phyloP scores from a whole-genome alignment of 2,888 invertebrate genomes.

The Ecdyonurus torrentis region DNA sequence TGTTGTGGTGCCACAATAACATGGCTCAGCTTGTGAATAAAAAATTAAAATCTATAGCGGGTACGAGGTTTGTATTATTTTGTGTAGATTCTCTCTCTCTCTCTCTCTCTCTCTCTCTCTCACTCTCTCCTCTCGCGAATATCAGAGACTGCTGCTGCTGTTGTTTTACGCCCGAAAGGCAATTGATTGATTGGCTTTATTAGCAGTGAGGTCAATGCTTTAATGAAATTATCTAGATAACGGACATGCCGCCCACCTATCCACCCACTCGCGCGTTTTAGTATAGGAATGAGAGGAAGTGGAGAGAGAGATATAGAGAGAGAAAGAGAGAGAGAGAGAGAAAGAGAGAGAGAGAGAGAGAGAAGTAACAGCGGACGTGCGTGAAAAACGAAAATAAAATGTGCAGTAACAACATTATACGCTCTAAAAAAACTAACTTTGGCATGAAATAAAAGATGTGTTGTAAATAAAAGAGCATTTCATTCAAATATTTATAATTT shows the following conservation, averaged over 20 bases:
- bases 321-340: not conserved
- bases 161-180: not conserved
- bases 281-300: too few relatives aligned
- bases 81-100: too few relatives aligned
- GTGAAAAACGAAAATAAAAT: not conserved
- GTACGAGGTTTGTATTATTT: too few relatives aligned
- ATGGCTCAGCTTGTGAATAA: too few relatives aligned
- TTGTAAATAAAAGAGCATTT: not conserved
- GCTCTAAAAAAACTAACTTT: not conserved
- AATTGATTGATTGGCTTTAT: slow-evolving; percentile 3
- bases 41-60: too few relatives aligned
- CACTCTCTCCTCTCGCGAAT: too few relatives aligned
- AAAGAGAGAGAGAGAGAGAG: not conserved
- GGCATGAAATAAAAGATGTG: not conserved
- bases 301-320: not conserved
- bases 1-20: too few relatives aligned
- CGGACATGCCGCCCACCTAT: not conserved
- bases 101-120: too few relatives aligned
- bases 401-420: not conserved
- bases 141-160: not conserved
- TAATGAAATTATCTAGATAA: slow-evolving; percentile 1
- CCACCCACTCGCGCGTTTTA: not conserved
- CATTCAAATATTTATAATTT: not conserved
- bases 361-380: not conserved
- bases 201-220: slow-evolving; percentile 1